Base-by-base conservation (phyloP, 1,140 invertebrate genomes). In the Tetramorium simillimum region DNA sequence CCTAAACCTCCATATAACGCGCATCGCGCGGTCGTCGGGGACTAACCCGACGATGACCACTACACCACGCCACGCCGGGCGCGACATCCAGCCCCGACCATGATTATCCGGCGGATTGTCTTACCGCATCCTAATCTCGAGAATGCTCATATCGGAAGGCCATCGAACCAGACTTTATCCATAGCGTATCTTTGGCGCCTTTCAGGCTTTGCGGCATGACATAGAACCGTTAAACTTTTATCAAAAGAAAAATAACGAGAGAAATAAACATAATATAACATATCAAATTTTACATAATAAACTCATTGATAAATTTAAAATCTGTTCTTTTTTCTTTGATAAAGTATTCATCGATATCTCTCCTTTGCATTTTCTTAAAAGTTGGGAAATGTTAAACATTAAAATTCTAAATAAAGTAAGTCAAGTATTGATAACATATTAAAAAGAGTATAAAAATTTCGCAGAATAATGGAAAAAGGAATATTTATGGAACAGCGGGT, bases 1-100 rank as follows among this genome's bases (percentile, higher is more conserved):
- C 92, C 92, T 93, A 93, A 94, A 94, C 91, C 92, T 92, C 92
- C 89, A 92, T 92, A 93, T 93, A 91, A 88, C 88, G 46, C 84
- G 70, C 89, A 70, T 89, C 92, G 90, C 92, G 90, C 90, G 91
- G 87, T 92, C 88, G 85, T 90, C 86, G 88, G 91, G 86, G 91
- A 89, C 80, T 86, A 86, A 82, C 87, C 89, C 90, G 76, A 76
- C 90, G 86, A 89, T 69, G 80, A 84, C 80, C 80, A 46, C 80
- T 56, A 75, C 76, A 40, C 86, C 80, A 84, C 72, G 60, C 56
- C 72, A 65, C 82, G 62, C 73, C 82, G 82, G 80, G 80, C 80
- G 80, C 80, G 80, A 84, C 80, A 84, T 84, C 80, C 80, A 73
- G 51, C 56, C 80, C 43, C 80, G 80, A 73, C 80, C 80, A 73